phyloP scores from a whole-genome alignment of 2,113 vertebrate species.

The Cyrtonyx montezumae region DNA sequence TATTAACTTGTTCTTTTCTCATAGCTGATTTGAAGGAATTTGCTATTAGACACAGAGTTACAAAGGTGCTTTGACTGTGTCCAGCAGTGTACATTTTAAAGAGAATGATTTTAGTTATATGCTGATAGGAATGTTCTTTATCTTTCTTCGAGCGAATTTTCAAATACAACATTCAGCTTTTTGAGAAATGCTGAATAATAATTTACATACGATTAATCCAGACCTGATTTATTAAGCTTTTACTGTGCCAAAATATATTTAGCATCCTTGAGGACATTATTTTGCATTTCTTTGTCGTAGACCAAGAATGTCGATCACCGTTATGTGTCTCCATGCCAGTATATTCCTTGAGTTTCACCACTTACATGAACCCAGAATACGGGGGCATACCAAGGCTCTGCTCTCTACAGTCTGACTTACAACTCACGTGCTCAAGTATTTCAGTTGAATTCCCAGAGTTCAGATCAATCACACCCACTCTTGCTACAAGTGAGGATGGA shows the following conservation, averaged over 20 bases:
- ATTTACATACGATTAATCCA: not conserved
- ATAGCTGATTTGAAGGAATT: constrained; percentile 37
- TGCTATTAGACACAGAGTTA: not conserved
- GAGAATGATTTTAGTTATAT: constrained; percentile 30
- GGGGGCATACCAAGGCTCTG: not conserved
- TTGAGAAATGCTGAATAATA: not conserved
- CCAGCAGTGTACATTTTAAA: not conserved
- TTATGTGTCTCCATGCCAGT: not conserved
- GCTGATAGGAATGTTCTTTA: not conserved
- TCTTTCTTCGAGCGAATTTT: constrained; percentile 25
- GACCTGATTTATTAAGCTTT: constrained; percentile 41
- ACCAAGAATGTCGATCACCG: constrained; percentile 1
- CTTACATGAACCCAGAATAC: not conserved
- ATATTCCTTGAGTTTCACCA: constrained; percentile 8
- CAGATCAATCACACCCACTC: constrained; percentile 47
- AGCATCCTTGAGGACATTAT: not conserved
- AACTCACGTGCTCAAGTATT: not conserved
- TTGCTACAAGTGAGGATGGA: constrained; percentile 14
- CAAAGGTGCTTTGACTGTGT: constrained; percentile 20
- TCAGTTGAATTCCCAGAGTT: constrained; percentile 1
- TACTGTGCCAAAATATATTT: constrained; percentile 10
- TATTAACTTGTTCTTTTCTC: constrained; percentile 40
- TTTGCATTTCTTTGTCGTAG: constrained; percentile 38
- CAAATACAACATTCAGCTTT: not conserved
- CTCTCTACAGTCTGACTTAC: constrained; percentile 7